phyloP scores from a whole-genome alignment of 37 sponge, comb jelly and placozoan species.

The Cliona cf. orientalis region DNA sequence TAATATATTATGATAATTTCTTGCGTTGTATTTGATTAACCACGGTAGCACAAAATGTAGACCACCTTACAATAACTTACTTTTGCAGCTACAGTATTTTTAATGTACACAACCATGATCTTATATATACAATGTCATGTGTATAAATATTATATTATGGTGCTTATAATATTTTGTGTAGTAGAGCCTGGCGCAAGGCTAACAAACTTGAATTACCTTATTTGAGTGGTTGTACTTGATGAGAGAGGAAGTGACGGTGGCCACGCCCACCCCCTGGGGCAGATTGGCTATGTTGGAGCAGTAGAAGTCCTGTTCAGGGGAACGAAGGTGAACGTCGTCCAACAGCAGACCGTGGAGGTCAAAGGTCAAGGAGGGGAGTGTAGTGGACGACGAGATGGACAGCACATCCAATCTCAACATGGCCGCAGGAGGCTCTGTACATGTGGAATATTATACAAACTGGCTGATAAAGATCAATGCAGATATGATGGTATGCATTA shows the following conservation, averaged over 20 bases:
- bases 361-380: constrained; percentile 11
- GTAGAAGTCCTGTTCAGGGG: constrained; percentile 10
- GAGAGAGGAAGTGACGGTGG: background rate
- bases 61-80: no score
- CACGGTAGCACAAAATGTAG: no score
- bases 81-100: no score
- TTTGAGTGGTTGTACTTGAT: constrained; percentile 21
- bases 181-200: no score
- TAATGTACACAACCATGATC: no score
- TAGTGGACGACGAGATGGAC: constrained; percentile 24
- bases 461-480: background rate
- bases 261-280: constrained; percentile 49
- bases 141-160: no score
- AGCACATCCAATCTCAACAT: constrained; percentile 51
- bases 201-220: no score
- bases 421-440: constrained; percentile 40
- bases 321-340: constrained; percentile 20
- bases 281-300: constrained; percentile 40
- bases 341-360: constrained; percentile 47
- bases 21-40: no score
- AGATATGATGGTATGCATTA: background rate
- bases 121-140: no score
- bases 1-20: no score
- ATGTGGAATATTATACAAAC: no score
- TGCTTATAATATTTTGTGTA: no score